A percentile compares a stretch with the other conserved stretches of the same genome.
phyloP scores from a whole-genome alignment of 2,797 vertebrate genomes.

The Borostomias antarcticus region DNA sequence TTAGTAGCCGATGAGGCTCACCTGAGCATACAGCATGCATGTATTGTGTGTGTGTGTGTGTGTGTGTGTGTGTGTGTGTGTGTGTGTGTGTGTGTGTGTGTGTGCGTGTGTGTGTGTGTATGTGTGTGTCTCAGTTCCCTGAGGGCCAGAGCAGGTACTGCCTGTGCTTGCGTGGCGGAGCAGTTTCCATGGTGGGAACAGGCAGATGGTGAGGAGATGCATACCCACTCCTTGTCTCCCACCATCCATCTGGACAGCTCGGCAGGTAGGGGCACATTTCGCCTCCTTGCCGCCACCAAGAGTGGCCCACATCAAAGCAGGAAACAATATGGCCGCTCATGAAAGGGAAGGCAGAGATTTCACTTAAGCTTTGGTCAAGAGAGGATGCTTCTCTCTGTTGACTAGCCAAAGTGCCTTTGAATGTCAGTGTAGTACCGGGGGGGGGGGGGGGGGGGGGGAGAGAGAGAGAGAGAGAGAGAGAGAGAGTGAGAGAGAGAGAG shows the following conservation, averaged over 20 bases:
- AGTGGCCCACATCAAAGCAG: constrained; percentile 65
- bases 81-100: constrained; percentile 8
- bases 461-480: constrained; percentile 4
- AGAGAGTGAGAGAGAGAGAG: constrained; percentile 7
- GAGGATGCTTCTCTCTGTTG: constrained; percentile 64
- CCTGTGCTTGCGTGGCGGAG: constrained; percentile 38
- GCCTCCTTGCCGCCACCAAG: constrained; percentile 37
- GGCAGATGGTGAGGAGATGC: constrained; percentile 71
- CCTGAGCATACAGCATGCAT: too few relatives aligned
- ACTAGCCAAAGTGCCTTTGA: constrained; percentile 50
- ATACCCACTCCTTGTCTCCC: constrained; percentile 41
- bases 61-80: neutral
- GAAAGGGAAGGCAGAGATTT: constrained; percentile 60
- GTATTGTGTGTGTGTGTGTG: neutral
- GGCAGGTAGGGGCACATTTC: constrained; percentile 61
- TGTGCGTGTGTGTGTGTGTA: constrained; percentile 4
- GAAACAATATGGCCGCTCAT: constrained; percentile 61
- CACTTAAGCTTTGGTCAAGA: constrained; percentile 59
- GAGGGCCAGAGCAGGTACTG: constrained; percentile 24
- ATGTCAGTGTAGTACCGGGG: constrained; percentile 28
- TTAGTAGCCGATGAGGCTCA: too few relatives aligned
- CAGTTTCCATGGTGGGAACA: constrained; percentile 51
- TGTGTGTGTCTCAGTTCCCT: constrained; percentile 29
- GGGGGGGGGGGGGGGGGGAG: constrained; percentile 9
- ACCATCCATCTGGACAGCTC: constrained; percentile 69